phyloP scores from a whole-genome alignment of 2,797 vertebrate species.

The Cyclopterus lumpus region DNA sequence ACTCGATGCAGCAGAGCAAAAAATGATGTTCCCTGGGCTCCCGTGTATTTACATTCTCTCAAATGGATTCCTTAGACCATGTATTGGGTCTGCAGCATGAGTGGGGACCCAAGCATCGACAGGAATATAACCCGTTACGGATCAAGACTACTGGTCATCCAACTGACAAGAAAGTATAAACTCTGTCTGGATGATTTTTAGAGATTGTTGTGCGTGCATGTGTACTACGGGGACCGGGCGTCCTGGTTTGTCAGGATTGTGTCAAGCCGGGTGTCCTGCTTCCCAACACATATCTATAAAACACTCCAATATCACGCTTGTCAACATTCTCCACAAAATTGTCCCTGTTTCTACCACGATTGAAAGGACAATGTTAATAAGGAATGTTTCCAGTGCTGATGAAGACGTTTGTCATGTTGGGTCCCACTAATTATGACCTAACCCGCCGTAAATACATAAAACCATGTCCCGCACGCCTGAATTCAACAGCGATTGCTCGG shows the following conservation, averaged over 20 bases:
- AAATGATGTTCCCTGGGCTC: slow-evolving; percentile 75
- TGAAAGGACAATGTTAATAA: background rate
- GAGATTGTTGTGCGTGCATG: background rate
- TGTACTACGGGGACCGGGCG: background rate
- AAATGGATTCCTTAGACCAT: slow-evolving; percentile 60
- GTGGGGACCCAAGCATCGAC: background rate
- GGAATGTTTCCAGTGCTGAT: background rate
- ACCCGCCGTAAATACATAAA: background rate
- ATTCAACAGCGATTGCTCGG: background rate
- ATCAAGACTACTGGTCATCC: slow-evolving; percentile 48
- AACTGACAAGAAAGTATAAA: slow-evolving; percentile 43
- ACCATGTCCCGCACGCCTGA: background rate
- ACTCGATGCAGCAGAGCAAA: slow-evolving; percentile 78
- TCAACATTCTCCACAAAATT: background rate
- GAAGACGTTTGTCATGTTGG: background rate
- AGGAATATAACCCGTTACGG: slow-evolving; percentile 36
- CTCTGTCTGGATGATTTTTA: background rate
- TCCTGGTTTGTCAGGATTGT: background rate
- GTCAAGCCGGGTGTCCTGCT: too few species aligned
- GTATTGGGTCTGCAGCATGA: too few species aligned
- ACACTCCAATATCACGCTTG: background rate
- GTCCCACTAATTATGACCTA: slow-evolving; percentile 2
- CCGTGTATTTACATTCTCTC: slow-evolving; percentile 68
- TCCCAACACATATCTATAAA: background rate
- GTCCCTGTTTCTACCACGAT: background rate